Percentiles rank a stretch among this genome's conserved stretches.
Evolutionary conservation across 2,888 invertebrate genomes (phyloP).

Genomic region (Chymomyza procnemis): DNA sequence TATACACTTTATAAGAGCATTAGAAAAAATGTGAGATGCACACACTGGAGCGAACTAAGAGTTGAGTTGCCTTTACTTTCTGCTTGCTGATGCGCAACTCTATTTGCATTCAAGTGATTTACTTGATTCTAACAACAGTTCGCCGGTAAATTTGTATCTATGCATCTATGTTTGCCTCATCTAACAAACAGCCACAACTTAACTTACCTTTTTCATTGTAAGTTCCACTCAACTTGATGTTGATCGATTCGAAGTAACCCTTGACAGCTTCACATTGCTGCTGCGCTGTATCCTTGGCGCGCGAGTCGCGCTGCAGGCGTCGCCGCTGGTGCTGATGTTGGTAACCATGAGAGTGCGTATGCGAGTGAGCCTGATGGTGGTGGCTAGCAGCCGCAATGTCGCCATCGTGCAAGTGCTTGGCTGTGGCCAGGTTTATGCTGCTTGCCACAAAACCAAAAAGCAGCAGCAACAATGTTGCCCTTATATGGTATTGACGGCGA

Average conservation of each 20-base stretch:
- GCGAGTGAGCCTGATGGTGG: constrained; percentile 27
- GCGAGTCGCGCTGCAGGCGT: constrained; percentile 72
- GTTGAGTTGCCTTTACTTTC: constrained; percentile 10
- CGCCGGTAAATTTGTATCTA: neutral
- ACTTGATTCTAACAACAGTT: constrained; percentile 28
- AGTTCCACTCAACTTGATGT: constrained; percentile 73
- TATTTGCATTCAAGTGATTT: constrained; percentile 48
- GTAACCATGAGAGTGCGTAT: constrained; percentile 59
- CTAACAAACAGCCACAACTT: neutral
- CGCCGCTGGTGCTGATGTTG: constrained; percentile 61
- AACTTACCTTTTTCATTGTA: constrained; percentile 75
- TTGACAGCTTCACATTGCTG: constrained; percentile 73
- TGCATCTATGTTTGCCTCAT: too few species aligned
- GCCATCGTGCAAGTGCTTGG: constrained; percentile 53
- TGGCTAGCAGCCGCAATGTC: constrained; percentile 29
- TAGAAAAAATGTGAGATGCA: neutral
- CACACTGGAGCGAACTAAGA: constrained; percentile 21
- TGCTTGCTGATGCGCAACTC: constrained; percentile 24
- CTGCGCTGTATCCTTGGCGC: constrained; percentile 54
- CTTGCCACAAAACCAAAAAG: constrained; percentile 28
- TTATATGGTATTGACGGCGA: neutral
- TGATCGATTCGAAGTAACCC: constrained; percentile 76
- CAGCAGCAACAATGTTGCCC: constrained; percentile 1
- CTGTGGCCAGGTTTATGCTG: constrained; percentile 41
- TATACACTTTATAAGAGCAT: neutral